Evolutionary conservation across 2,797 vertebrate genomes (phyloP).

Genomic region (Limosa lapponica): DNA sequence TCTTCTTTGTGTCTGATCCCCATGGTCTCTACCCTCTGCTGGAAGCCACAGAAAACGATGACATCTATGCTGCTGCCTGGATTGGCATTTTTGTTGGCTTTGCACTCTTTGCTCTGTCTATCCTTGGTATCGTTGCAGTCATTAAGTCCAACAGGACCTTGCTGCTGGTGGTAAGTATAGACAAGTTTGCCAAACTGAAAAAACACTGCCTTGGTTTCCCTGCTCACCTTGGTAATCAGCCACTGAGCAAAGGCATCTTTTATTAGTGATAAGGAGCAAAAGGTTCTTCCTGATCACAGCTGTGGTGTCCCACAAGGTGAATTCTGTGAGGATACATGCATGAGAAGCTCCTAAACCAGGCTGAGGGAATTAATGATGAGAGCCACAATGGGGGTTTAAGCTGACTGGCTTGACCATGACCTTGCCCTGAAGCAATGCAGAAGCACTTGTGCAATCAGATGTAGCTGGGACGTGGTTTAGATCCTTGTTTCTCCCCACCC

Average conservation of each 20-base stretch:
- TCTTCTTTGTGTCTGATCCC: conserved; percentile 81
- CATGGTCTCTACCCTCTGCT: conserved; percentile 73
- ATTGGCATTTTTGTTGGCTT: conserved; percentile 85
- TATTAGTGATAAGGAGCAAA: background rate
- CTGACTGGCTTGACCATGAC: background rate
- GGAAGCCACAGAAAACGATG: conserved; percentile 75
- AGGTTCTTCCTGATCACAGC: background rate
- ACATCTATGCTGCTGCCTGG: conserved; percentile 81
- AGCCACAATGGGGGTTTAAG: background rate
- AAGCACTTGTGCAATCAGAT: conserved; percentile 19
- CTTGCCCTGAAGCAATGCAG: background rate
- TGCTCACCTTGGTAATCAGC: background rate
- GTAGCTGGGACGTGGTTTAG: background rate
- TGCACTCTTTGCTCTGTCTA: conserved; percentile 77
- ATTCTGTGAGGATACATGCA: background rate
- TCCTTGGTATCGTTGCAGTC: conserved; percentile 79
- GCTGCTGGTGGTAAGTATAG: conserved; percentile 77
- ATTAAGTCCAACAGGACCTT: conserved; percentile 76
- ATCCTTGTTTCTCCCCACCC: conserved; percentile 13
- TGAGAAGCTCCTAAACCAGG: accelerated
- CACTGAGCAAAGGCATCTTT: background rate
- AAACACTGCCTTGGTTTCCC: background rate
- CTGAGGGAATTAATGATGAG: background rate
- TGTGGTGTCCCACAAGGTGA: background rate
- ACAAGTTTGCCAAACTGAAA: background rate